Conservation (phyloP, 2,797 vertebrate species). For the Scomberomorus guttatus region DNA sequence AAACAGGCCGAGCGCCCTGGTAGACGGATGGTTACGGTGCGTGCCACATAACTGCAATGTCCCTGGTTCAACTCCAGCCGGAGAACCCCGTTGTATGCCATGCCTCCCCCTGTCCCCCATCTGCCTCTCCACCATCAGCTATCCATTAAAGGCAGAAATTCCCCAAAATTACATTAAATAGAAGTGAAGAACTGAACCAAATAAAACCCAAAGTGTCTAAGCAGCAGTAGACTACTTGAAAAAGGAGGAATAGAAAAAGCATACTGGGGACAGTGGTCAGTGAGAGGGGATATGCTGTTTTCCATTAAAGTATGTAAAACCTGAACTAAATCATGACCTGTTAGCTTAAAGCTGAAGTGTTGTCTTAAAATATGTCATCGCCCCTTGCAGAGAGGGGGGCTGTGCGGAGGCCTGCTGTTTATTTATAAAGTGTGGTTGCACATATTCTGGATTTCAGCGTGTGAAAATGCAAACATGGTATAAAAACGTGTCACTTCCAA, state of each 20-base stretch:
- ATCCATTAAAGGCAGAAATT: no score
- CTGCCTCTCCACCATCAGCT: no score
- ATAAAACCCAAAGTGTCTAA: not conserved
- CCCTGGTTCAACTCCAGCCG: no score
- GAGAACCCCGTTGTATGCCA: no score
- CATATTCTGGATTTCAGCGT: no score
- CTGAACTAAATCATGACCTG: not conserved
- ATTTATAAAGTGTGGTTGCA: no score
- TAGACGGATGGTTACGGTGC: no score
- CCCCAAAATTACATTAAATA: no score
- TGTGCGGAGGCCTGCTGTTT: not conserved
- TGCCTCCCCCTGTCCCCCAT: no score
- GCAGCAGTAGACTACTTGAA: not conserved
- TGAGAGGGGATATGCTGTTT: not conserved
- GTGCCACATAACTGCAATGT: no score
- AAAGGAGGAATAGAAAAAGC: not conserved
- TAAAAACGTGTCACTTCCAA: not conserved
- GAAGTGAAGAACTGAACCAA: constrained; percentile 2
- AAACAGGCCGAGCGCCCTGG: constrained; percentile 49
- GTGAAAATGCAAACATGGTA: no score
- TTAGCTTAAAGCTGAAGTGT: not conserved
- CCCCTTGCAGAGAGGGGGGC: not conserved
- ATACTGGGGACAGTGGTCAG: no score
- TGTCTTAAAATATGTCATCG: not conserved
- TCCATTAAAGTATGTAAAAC: not conserved